Percentiles rank a stretch among this genome's conserved stretches.
Conservation (phyloP, 2,888 invertebrate species). For the Callinectes sapidus region DNA sequence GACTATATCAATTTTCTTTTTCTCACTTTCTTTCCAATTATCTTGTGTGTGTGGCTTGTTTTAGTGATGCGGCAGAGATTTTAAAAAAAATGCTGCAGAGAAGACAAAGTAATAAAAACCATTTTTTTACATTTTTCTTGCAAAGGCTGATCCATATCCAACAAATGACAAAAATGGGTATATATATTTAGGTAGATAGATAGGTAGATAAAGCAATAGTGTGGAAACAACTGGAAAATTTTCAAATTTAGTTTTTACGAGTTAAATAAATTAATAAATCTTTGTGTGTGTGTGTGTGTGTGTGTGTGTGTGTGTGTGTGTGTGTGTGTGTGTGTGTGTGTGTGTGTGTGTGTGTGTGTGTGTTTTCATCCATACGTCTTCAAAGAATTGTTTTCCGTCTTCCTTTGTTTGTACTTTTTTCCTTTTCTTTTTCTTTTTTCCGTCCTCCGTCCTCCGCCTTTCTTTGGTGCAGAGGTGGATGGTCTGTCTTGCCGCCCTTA, state of each 20-base stretch:
- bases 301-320: constrained; percentile 1
- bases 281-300: not conserved
- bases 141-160: not conserved
- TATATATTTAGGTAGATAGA: too few relatives aligned
- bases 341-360: too few relatives aligned
- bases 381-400: not conserved
- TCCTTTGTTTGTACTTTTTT: not conserved
- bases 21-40: not conserved
- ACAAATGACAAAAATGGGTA: not conserved
- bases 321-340: constrained; percentile 1
- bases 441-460: not conserved
- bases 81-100: too few relatives aligned
- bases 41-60: not conserved
- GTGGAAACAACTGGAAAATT: too few relatives aligned
- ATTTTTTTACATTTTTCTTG: not conserved
- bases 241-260: too few relatives aligned
- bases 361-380: not conserved
- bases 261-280: not conserved
- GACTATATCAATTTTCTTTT: not conserved
- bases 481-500: constrained; percentile 24
- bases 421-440: not conserved
- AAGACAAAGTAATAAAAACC: too few relatives aligned
- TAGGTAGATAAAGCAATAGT: too few relatives aligned
- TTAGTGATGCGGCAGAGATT: too few relatives aligned
- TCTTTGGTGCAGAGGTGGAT: not conserved